Percentiles rank a stretch among this genome's conserved stretches.
Conservation (phyloP, 1,140 invertebrate species). For the Apis mellifera region Amel_HAv3.1 CM009945.2:3619501-3620000, state of each 20-base stretch:
- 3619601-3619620: background rate
- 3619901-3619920: background rate
- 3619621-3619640: background rate
- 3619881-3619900: background rate
- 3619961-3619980: background rate
- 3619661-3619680: background rate
- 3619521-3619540: background rate
- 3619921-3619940: slow-evolving; percentile 54
- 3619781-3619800: background rate
- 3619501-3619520: background rate
- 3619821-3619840: background rate
- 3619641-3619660: background rate
- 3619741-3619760: background rate
- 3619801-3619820: background rate
- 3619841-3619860: background rate
- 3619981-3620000: background rate
- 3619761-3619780: background rate
- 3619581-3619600: background rate
- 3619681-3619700: background rate
- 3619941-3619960: slow-evolving; percentile 33
- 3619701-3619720: too few relatives aligned
- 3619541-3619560: background rate
- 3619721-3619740: background rate
- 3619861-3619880: background rate
- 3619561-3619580: background rate